phyloP scores from a whole-genome alignment of 2,113 vertebrate species.

The Climacteris rufus region DNA sequence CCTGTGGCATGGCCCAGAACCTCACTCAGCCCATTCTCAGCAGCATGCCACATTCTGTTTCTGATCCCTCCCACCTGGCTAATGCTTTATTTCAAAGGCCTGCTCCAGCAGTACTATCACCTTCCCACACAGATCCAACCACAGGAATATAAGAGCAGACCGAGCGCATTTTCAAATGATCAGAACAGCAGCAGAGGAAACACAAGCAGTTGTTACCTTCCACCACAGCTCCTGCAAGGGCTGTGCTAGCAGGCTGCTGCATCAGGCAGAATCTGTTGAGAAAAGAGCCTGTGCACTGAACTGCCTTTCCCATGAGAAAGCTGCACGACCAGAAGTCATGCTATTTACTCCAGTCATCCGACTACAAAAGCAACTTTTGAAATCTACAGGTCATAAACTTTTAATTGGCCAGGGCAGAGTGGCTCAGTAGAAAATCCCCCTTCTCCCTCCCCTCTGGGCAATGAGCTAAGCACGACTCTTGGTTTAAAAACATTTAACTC shows the following conservation, averaged over 20 bases:
- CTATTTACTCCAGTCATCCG: background rate
- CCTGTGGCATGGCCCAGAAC: background rate
- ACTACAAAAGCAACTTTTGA: conserved; percentile 61
- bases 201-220: background rate
- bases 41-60: background rate
- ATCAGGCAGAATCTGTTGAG: background rate
- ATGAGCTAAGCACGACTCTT: conserved; percentile 12
- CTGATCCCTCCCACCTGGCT: background rate
- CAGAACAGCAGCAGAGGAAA: background rate
- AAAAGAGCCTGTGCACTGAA: background rate
- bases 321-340: background rate
- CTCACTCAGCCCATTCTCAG: background rate
- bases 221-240: background rate
- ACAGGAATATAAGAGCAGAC: background rate
- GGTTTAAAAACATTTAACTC: conserved; percentile 40
- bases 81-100: conserved; percentile 6
- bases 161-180: background rate
- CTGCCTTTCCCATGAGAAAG: conserved; percentile 44
- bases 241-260: background rate
- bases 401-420: conserved; percentile 40
- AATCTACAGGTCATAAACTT: conserved; percentile 58
- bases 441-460: conserved; percentile 29
- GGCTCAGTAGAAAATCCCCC: conserved; percentile 35
- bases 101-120: background rate
- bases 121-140: background rate